phyloP scores from a whole-genome alignment of 2,888 invertebrate species.

The Chironomus tentans region DNA sequence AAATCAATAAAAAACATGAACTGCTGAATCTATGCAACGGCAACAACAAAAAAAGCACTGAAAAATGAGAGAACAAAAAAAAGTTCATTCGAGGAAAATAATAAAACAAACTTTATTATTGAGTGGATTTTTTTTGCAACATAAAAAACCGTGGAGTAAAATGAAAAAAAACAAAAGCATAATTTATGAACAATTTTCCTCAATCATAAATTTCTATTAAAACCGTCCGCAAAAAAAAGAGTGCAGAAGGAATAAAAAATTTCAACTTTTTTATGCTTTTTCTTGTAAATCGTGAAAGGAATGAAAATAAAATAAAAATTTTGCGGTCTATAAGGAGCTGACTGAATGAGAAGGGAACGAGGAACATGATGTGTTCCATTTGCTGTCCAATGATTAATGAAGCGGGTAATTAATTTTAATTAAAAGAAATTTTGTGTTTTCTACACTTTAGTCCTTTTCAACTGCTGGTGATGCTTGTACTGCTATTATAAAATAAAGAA shows the following conservation, averaged over 20 bases:
- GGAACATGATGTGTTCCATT: not conserved
- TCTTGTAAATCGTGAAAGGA: not conserved
- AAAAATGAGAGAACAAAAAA: not conserved
- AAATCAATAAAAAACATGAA: slow-evolving; percentile 1
- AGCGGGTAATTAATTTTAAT: slow-evolving; percentile 24
- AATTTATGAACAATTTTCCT: slow-evolving; percentile 13
- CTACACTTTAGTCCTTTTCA: not conserved
- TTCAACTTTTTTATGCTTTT: not conserved
- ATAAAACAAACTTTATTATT: slow-evolving; percentile 14
- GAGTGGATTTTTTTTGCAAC: slow-evolving; percentile 5
- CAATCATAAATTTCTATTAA: slow-evolving; percentile 19
- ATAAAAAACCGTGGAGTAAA: not conserved
- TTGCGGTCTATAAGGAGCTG: not conserved
- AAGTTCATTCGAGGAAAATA: not conserved
- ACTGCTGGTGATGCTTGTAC: no score
- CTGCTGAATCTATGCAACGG: not conserved
- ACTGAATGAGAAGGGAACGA: no score
- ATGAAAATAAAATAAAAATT: not conserved
- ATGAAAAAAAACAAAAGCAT: slow-evolving; percentile 2
- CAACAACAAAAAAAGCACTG: not conserved
- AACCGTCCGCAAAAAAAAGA: not conserved
- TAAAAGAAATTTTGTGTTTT: slow-evolving; percentile 8
- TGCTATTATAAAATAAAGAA: not conserved
- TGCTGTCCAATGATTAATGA: slow-evolving; percentile 7
- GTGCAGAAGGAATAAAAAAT: not conserved